These are phyloP conservation scores for Cherax destructor DNA, from an alignment of 1,140 invertebrate species.

Conservation along the genomic window DNA sequence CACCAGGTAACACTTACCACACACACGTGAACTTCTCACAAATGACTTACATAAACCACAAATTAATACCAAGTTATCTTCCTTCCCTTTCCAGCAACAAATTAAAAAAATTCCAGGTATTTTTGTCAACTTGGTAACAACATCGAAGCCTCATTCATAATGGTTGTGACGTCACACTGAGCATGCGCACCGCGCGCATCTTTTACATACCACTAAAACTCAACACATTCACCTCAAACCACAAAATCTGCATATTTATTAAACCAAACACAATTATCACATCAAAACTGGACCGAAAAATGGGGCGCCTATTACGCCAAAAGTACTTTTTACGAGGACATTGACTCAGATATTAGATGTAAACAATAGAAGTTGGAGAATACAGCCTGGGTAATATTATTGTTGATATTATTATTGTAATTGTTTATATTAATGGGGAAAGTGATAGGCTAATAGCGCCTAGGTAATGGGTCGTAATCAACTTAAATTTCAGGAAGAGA, in stretches of 20 bases:
- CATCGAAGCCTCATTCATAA: conserved; percentile 37
- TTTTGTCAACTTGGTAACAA: conserved; percentile 26
- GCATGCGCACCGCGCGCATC: conserved; percentile 8
- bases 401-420: too few species aligned
- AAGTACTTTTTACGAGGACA: too few species aligned
- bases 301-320: too few species aligned
- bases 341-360: too few species aligned
- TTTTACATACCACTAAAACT: background rate
- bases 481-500: too few species aligned
- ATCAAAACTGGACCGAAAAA: too few species aligned
- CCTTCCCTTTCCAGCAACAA: background rate
- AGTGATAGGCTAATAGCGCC: too few species aligned
- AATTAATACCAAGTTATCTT: background rate
- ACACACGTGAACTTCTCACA: background rate
- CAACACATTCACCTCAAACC: too few species aligned
- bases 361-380: too few species aligned
- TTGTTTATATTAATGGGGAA: too few species aligned
- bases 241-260: background rate
- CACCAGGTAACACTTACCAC: background rate
- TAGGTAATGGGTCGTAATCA: too few species aligned
- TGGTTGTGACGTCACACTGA: conserved; percentile 35
- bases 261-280: background rate
- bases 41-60: background rate
- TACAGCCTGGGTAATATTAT: too few species aligned
- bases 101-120: background rate